phyloP scores from a whole-genome alignment of 2,113 vertebrate species.

The Phalacrocorax aristotelis region DNA sequence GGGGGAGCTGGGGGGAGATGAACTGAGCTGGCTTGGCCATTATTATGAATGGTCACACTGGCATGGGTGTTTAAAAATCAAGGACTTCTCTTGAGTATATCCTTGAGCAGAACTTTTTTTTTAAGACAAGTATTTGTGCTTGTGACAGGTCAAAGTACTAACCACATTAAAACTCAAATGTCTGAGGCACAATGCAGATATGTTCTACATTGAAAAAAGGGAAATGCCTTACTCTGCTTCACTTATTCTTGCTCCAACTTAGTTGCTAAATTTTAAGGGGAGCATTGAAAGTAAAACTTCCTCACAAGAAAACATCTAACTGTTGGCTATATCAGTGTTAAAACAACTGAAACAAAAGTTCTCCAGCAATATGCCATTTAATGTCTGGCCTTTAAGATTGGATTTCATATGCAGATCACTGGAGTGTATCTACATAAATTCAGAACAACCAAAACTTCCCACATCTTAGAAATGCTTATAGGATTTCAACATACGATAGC shows the following conservation, averaged over 20 bases:
- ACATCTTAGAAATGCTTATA: not conserved
- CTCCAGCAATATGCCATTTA: not conserved
- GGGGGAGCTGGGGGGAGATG: conserved; percentile 11
- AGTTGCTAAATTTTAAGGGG: conserved; percentile 8
- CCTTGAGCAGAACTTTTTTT: conserved; percentile 60
- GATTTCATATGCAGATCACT: not conserved
- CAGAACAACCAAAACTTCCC: not conserved
- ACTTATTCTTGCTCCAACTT: conserved; percentile 23
- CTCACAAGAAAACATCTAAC: not conserved
- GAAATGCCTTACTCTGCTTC: conserved; percentile 11
- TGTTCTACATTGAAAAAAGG: conserved; percentile 1
- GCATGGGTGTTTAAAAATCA: conserved; percentile 48
- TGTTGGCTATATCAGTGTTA: not conserved
- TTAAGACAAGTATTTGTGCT: conserved; percentile 64
- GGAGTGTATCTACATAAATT: not conserved
- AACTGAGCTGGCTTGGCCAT: conserved; percentile 38
- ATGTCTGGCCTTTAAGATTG: not conserved
- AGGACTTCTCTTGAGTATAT: conserved; percentile 59
- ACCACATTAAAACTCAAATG: conserved; percentile 63
- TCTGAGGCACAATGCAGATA: conserved; percentile 76
- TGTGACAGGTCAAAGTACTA: conserved; percentile 72
- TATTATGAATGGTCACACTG: not conserved
- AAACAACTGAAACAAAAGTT: not conserved
- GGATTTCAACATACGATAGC: not conserved
- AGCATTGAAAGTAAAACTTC: conserved; percentile 1